Evolutionary conservation across 1,140 invertebrate genomes (phyloP), one percentile per base, ranked within the genome.

Genomic region (Amyelois transitella): DNA sequence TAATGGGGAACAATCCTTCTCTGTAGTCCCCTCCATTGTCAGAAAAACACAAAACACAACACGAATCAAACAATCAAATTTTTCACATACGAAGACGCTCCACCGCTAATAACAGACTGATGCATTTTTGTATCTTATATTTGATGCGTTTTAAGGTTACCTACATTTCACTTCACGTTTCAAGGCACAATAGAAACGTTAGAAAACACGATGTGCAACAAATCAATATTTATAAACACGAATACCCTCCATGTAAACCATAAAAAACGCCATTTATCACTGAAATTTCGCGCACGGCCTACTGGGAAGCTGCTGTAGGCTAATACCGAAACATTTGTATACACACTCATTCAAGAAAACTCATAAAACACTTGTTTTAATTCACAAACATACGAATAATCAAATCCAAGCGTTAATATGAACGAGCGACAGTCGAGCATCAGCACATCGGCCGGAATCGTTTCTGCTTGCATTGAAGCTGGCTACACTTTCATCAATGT

Each of bases 171-270:
- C 75, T 72, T 61, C 54, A 72, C 65, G 62, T 66, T 71, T 65
- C 28, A 60, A 59, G 52, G 65, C 63, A 68, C 62, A 75, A 71
- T 62, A 62, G 53, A 64, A 77, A 70, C 58, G 54, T 56, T 67
- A 72, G 56, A 69, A 75, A 86, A 77, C 69, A 78, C 69, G 54
- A 72, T 73, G 72, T 69, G 69, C 65, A 74, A 80, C 80, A 81
- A 85, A 88, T 88, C 85, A 88, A 88, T 88, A 88, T 88, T 87
- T 88, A 86, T 86, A 87, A 86, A 86, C 81, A 85, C 63, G 64
- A 76, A 77, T 68, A 83, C 72, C 75, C 77, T 75, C 73, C 70
- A 78, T 78, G 72, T 72, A 72, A 64, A 60, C 58, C 43, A 43
- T 55, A 62, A 61, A 69, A 70, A 58, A 44, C 52, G 55, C 53